Evolutionary conservation across 2,888 invertebrate genomes (phyloP), one percentile per base, ranked within the genome.

Genomic region (Scotopteryx bipunctaria): DNA sequence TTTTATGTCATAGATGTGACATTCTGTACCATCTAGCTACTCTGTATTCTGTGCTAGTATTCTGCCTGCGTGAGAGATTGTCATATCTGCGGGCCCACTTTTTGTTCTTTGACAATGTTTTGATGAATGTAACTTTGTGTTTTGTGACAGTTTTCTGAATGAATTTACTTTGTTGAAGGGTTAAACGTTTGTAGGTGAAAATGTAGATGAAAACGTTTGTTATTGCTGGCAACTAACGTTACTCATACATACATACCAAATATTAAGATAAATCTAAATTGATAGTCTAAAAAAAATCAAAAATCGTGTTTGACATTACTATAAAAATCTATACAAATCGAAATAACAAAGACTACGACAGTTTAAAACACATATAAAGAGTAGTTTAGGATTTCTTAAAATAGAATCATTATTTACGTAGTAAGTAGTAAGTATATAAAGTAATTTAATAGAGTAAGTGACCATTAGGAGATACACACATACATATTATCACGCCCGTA

Each of bases 81-180:
- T 67, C 70, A 31, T 66, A 69, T 75, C 71, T 77, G 68, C 55
- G 66, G 63, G 55, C 55, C 54, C 52, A 43, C 52, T 66, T 60
- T 59, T 70, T 69, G 69, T 66, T 71, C 70, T 74, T 72, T 73
- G 69, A 66, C 65, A 68, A 64, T 65, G 65, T 66, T 71, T 64
- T 66, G 58, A 69, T 69, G 71, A 71, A 69, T 64, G 60, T 63
- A 47, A 65, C 64, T 63, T 61, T 58, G 66, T 63, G 58, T 63
- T 70, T 65, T 63, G 52, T 63, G 65, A 65, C 61, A 55, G 58
- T 59, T 64, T 55, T 45, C 44, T 36, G 57, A 63, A 46, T 53
- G 38, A 69, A 67, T 58, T 57, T 58, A 61, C 63, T 66, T 58
- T 31, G 40, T 32, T 23, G 17, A 32, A 16, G 31, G 33, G 1